Base-by-base conservation (phyloP, 2,888 invertebrate species). In the Platypus cylindrus region DNA sequence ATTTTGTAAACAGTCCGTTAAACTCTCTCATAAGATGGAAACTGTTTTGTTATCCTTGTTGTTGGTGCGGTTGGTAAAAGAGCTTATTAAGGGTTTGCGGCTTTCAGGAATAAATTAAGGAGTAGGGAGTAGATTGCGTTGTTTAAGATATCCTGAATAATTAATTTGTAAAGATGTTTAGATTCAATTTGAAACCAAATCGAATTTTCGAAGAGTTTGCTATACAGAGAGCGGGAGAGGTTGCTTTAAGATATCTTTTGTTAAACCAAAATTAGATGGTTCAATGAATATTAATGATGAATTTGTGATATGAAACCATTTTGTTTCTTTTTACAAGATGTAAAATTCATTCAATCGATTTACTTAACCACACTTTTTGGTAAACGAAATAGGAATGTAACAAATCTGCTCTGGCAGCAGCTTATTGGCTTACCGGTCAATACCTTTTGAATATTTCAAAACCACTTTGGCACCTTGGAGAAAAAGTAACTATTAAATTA, bases 21-120 rank as follows among this genome's bases (percentile, higher is more conserved):
- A 30, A 30, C 30, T 30, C 26, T 14, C n/a, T n/a, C 25, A 18
- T 16, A 26, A 37, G 30, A 33, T 30, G 33, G 30, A 30, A 29
- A 37, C 33, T 33, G 37, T 33, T 33, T 30, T 28, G 15, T 34
- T 30, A 34, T 30, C 35, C 35, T 28, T 16, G 16, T 35, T n/a
- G n/a, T n/a, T n/a, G 32, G 28, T 38, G 38, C 23, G 38, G 38
- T 35, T 38, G 20, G 38, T 38, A 38, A 38, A 38, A 38, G 38
- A 36, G 38, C 38, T 38, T 36, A 38, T 32, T 38, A 38, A 38
- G 32, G 38, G 35, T 32, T 32, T 37, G 14, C 16, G 37, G 37
- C 27, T 37, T 35, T 34, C 16, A 31, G 32, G 38, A 38, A 35
- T 35, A 38, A 34, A 35, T 38, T 38, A 32, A 34, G 23, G 22